A percentile compares a stretch with the other conserved stretches of the same genome.
Evolutionary conservation across 2,113 vertebrate species (phyloP).

Genomic region (Trogon surrucura): DNA sequence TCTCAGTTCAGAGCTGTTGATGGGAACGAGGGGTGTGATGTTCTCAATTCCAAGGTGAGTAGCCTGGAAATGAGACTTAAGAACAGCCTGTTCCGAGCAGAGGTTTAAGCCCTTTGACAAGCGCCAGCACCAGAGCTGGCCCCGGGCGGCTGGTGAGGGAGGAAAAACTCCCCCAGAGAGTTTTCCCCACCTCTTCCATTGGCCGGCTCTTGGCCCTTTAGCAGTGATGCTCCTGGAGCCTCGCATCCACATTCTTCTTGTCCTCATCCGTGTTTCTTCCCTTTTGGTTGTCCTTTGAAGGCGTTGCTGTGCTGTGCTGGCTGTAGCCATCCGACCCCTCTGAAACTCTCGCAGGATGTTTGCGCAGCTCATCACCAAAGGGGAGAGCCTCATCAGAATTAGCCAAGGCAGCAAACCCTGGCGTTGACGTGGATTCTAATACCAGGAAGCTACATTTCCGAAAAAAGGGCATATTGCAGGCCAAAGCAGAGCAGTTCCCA

Average conservation of each 20-base stretch:
- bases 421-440: no score
- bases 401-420: neutral
- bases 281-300: neutral
- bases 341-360: neutral
- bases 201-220: neutral
- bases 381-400: neutral
- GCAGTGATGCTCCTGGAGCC: neutral
- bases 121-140: neutral
- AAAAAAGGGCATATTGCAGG: no score
- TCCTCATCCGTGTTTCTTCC: neutral
- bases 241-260: neutral
- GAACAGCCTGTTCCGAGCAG: neutral
- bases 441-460: no score
- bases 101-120: neutral
- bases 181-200: neutral
- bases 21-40: neutral
- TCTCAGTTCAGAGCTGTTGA: accelerated
- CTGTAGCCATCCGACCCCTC: neutral
- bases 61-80: neutral
- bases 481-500: no score
- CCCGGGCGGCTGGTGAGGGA: neutral
- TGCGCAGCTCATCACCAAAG: neutral
- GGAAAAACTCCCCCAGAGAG: neutral
- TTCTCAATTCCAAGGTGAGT: neutral
- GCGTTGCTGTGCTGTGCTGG: neutral